phyloP scores from a whole-genome alignment of 2,888 invertebrate species.

The Eilema depressum region DNA sequence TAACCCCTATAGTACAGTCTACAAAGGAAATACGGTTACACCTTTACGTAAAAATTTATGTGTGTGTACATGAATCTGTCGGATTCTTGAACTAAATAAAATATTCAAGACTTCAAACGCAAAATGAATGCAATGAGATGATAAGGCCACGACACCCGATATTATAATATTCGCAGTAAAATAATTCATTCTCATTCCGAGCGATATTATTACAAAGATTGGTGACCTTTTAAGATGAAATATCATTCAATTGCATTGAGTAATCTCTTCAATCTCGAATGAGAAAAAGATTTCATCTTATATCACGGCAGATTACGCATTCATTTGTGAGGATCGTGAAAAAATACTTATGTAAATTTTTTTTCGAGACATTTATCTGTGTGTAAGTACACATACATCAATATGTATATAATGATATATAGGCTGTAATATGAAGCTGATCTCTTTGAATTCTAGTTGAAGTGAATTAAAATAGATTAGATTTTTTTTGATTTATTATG shows the following conservation, averaged over 20 bases:
- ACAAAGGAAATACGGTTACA: too few species aligned
- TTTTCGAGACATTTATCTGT: neutral
- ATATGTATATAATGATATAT: neutral
- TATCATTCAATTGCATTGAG: constrained; percentile 49
- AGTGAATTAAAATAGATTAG: too few species aligned
- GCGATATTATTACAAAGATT: constrained; percentile 45
- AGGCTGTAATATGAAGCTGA: neutral
- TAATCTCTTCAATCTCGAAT: constrained; percentile 55
- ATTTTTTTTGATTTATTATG: too few species aligned
- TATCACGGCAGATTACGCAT: constrained; percentile 47
- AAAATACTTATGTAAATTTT: constrained; percentile 23
- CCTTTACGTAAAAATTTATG: too few species aligned
- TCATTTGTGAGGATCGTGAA: constrained; percentile 38
- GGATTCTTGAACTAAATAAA: neutral
- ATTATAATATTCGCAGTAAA: constrained; percentile 29
- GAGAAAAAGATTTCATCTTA: constrained; percentile 49
- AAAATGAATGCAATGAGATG: neutral
- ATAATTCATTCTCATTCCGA: constrained; percentile 36
- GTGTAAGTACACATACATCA: too few species aligned
- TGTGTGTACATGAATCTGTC: neutral
- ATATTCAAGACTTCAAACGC: neutral
- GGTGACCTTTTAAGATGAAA: constrained; percentile 45
- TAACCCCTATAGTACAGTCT: too few species aligned
- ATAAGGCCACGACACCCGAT: constrained; percentile 8
- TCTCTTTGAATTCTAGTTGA: too few species aligned